Evolutionary conservation across 2,113 vertebrate genomes (phyloP).

Genomic region (Neodon shergylaensis): DNA sequence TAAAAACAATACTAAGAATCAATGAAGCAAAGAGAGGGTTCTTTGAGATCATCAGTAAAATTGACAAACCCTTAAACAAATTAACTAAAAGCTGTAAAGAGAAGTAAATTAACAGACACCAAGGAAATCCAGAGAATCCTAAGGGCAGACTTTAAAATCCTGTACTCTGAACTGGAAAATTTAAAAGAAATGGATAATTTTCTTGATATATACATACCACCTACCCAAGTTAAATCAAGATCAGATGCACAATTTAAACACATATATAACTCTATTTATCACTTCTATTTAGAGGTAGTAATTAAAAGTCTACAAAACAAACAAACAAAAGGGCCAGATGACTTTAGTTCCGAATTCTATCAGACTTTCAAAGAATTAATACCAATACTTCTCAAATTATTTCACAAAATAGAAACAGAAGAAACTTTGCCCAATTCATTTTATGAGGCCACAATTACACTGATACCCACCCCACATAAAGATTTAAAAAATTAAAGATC

Average conservation of each 20-base stretch:
- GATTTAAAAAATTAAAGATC: neutral
- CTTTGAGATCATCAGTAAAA: neutral
- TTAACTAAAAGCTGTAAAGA: neutral
- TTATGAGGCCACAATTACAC: neutral
- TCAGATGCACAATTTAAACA: neutral
- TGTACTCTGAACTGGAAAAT: neutral
- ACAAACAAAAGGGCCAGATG: neutral
- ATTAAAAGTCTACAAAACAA: neutral
- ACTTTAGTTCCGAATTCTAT: neutral
- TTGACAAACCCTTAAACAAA: neutral
- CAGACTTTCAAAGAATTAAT: neutral
- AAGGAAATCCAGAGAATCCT: neutral
- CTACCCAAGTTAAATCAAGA: neutral
- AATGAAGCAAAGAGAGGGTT: neutral
- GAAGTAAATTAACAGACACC: neutral
- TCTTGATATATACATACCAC: neutral
- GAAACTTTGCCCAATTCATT: neutral
- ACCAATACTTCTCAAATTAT: neutral
- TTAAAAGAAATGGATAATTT: neutral
- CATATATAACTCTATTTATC: neutral
- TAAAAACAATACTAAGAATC: neutral
- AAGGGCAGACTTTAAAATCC: neutral
- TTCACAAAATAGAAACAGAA: neutral
- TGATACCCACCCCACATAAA: neutral
- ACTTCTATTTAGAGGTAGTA: neutral